Percentiles rank a stretch among this genome's conserved stretches.
Evolutionary conservation across 2,113 vertebrate species (phyloP).

Genomic region (Glaucidium brasilianum): DNA sequence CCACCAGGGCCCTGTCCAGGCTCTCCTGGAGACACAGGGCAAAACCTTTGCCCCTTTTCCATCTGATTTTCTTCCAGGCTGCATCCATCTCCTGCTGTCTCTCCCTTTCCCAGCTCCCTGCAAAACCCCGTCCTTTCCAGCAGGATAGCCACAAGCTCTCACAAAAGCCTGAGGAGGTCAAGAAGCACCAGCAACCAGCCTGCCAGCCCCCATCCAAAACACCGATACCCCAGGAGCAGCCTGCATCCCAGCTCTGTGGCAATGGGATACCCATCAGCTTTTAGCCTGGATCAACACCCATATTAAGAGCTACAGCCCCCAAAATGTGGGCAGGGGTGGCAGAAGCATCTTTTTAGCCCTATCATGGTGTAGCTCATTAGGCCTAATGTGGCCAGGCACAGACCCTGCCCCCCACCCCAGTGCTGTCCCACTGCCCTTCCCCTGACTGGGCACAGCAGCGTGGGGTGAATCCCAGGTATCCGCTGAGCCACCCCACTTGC

Average conservation of each 20-base stretch:
- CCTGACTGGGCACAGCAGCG: rapidly evolving
- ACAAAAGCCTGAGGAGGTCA: rapidly evolving
- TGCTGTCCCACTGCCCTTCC: background rate
- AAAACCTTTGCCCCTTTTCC: background rate
- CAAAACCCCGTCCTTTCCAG: background rate
- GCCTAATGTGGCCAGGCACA: background rate
- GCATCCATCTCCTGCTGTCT: background rate
- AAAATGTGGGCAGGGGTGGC: background rate
- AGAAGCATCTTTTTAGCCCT: background rate
- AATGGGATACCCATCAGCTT: background rate
- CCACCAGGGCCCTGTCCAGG: background rate
- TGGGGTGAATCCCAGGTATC: background rate
- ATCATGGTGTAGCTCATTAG: rapidly evolving
- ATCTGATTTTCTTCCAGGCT: background rate
- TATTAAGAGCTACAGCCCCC: background rate
- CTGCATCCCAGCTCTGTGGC: background rate
- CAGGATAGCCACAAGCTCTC: background rate
- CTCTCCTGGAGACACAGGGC: background rate
- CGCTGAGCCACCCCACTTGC: rapidly evolving
- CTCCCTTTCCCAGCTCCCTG: background rate
- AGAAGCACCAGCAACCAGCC: background rate
- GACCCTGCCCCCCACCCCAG: background rate
- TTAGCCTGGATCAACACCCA: background rate
- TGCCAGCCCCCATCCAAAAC: background rate
- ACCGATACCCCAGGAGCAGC: background rate